A percentile compares a stretch with the other conserved stretches of the same genome.
Conservation (phyloP, 2,113 vertebrate species). For the Hymenochirus boettgeri region DNA sequence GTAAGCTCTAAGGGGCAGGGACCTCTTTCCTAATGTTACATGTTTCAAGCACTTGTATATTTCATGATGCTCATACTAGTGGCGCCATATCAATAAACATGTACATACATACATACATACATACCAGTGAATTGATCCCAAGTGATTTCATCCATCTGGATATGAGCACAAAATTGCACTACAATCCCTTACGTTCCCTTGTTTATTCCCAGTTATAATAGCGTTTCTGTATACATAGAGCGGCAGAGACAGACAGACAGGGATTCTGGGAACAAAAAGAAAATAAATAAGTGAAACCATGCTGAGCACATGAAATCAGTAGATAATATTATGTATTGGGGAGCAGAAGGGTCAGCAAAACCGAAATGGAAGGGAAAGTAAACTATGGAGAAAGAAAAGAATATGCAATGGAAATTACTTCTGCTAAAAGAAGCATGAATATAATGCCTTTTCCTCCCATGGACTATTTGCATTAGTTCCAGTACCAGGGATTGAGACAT, state of each 20-base stretch:
- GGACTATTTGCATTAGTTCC: too few species aligned
- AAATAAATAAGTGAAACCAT: conserved; percentile 19
- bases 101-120: too few species aligned
- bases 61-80: too few species aligned
- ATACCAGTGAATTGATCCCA: too few species aligned
- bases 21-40: too few species aligned
- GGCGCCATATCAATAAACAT: too few species aligned
- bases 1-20: too few species aligned
- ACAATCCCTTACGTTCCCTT: background rate
- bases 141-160: too few species aligned
- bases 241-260: too few species aligned
- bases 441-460: background rate
- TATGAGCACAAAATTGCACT: conserved; percentile 32
- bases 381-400: background rate
- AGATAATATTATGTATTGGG: conserved; percentile 11
- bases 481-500: too few species aligned
- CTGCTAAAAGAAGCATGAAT: conserved; percentile 9
- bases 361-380: background rate
- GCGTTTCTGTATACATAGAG: conserved; percentile 22
- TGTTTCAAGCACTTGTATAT: too few species aligned
- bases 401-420: conserved; percentile 23
- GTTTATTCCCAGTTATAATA: conserved; percentile 15
- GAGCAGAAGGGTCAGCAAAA: conserved; percentile 13
- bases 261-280: conserved; percentile 8
- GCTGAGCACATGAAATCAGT: background rate